These are phyloP conservation scores for Crossoptilon crossoptilon DNA, from an alignment of 2,797 vertebrate genomes.

Conservation along the genomic window DNA sequence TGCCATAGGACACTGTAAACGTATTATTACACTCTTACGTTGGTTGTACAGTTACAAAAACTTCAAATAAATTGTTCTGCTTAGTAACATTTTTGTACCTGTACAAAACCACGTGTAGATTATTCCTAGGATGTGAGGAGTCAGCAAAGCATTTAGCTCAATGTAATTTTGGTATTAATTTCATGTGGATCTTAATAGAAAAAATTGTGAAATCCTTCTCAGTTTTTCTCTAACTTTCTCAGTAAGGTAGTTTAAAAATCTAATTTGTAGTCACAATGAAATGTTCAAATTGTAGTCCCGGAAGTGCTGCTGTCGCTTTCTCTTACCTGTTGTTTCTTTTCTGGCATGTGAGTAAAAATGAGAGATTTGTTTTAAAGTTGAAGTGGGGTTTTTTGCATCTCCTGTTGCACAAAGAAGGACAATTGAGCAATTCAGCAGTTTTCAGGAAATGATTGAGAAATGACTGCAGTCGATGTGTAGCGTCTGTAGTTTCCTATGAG, in stretches of 20 bases:
- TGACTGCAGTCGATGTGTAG: background rate
- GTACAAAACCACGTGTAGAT: background rate
- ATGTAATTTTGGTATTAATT: background rate
- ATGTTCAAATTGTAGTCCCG: background rate
- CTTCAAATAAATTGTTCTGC: background rate
- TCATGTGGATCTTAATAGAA: background rate
- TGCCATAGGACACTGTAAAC: background rate
- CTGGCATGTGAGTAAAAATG: background rate
- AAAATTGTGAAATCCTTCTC: background rate
- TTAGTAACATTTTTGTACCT: background rate
- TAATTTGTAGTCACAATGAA: background rate
- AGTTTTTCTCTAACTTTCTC: background rate
- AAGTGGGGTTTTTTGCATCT: background rate
- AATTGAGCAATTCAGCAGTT: background rate
- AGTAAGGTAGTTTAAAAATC: background rate
- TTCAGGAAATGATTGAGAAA: background rate
- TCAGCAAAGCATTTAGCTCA: background rate
- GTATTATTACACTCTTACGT: background rate
- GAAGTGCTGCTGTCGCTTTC: background rate
- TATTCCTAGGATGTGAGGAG: background rate
- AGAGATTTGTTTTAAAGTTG: background rate
- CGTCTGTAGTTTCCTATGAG: background rate
- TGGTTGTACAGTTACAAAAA: background rate
- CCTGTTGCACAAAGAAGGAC: background rate
- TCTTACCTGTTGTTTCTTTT: background rate